These are phyloP conservation scores for Myopa tessellatipennis DNA, from an alignment of 2,888 invertebrate species.

Conservation along the genomic window DNA sequence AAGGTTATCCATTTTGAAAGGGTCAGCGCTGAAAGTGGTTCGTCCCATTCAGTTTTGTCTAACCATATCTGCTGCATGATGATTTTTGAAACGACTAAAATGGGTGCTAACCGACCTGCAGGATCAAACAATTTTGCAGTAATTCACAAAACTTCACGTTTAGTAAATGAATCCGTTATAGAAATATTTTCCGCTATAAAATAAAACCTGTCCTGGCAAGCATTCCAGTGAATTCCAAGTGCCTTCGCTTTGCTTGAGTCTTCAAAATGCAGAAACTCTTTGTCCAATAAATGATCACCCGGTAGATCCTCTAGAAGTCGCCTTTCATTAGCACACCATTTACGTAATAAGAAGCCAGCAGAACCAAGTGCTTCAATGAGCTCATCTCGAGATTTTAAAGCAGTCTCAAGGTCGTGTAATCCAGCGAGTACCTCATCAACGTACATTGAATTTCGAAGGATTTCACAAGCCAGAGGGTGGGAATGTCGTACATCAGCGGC, in stretches of 20 bases:
- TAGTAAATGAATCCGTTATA: too few relatives aligned
- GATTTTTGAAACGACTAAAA: not conserved
- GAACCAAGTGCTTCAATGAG: slow-evolving; percentile 9
- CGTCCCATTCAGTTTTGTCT: not conserved
- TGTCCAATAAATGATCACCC: too few relatives aligned
- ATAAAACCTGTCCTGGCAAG: too few relatives aligned
- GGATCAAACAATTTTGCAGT: too few relatives aligned
- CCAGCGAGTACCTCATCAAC: slow-evolving; percentile 19
- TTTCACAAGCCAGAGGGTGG: not conserved
- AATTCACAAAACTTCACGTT: too few relatives aligned
- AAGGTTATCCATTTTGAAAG: slow-evolving; percentile 28
- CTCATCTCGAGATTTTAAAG: not conserved
- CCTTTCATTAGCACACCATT: not conserved
- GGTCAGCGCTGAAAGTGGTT: not conserved
- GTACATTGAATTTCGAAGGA: slow-evolving; percentile 3
- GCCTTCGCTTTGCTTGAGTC: too few relatives aligned
- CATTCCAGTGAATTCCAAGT: too few relatives aligned
- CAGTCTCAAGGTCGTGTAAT: not conserved
- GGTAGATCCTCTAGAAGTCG: too few relatives aligned
- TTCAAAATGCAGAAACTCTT: too few relatives aligned
- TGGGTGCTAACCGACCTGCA: too few relatives aligned
- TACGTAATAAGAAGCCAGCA: not conserved
- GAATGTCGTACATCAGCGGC: not conserved
- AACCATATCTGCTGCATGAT: not conserved
- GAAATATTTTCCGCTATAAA: too few relatives aligned